Evolutionary conservation across 2,113 vertebrate species (phyloP).

Genomic region (Spilogale gracilis): DNA sequence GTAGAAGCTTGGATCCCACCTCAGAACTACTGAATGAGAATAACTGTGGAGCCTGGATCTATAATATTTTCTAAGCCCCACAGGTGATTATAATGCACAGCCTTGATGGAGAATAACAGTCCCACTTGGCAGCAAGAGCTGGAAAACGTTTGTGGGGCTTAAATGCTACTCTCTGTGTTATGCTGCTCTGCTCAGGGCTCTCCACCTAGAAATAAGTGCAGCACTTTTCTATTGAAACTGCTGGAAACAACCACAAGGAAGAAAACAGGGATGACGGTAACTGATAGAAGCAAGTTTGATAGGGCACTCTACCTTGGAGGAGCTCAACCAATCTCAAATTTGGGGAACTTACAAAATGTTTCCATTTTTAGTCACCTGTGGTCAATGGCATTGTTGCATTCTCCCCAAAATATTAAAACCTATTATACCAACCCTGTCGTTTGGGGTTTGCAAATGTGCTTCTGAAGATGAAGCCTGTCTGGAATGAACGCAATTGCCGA

Average conservation of each 20-base stretch:
- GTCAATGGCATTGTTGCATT: background rate
- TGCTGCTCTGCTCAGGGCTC: background rate
- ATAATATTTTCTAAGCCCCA: background rate
- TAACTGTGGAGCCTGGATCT: background rate
- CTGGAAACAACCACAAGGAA: background rate
- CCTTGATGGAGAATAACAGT: background rate
- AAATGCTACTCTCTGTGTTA: background rate
- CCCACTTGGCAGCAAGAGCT: background rate
- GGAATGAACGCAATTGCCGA: conserved; percentile 42
- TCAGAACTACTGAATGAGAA: background rate
- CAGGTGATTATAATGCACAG: background rate
- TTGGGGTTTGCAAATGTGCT: background rate
- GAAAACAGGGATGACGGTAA: background rate
- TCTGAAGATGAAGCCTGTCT: conserved; percentile 16
- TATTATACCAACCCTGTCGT: background rate
- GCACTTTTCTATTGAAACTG: background rate
- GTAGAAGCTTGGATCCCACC: background rate
- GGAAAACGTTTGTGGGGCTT: background rate
- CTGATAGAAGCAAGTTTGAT: background rate
- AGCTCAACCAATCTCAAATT: background rate
- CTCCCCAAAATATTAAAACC: conserved; percentile 6
- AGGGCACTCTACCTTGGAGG: background rate
- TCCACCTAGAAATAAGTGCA: background rate
- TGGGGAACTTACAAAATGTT: conserved; percentile 24
- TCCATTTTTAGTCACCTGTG: background rate